Evolutionary conservation across 2,797 vertebrate genomes (phyloP), one percentile per base, ranked within the genome.

Genomic region (Syncerus caffer): DNA sequence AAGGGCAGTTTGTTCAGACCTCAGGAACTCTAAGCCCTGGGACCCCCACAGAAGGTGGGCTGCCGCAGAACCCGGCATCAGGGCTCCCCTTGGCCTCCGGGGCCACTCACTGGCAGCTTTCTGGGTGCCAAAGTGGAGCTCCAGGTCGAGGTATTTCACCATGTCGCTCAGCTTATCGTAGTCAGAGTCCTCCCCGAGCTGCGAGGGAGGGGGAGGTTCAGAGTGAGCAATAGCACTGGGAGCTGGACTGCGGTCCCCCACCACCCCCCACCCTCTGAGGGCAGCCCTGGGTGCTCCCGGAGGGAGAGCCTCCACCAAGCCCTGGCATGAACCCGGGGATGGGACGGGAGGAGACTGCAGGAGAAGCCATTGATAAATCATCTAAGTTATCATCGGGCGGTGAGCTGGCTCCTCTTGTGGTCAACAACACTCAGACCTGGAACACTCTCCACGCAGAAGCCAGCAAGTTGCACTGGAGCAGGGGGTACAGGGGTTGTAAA

Each of bases 111-210:
- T 99, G 0, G 99, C 97, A 98, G 99, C 98, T 76, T 99, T 99
- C 96, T 99, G 99, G 4, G 99, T 99, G 87, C 99, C 99, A 0
- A 99, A 99, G 98, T 99, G 99, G 97, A 99, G 99, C 98, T 99
- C 99, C 97, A 99, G 98, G 98, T 99, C 99, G 1, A 99, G 98
- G 98, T 99, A 99, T 97, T 99, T 99, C 98, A 99, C 99, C 99
- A 99, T 99, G 96, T 99, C 99, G 0, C 99, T 99, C 98, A 99
- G 98, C 97, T 99, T 99, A 98, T 99, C 99, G 0, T 99, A 99
- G 86, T 99, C 99, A 0, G 99, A 99, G 86, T 99, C 99, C 64
- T 99, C 99, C 64, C 99, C 99, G 0, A 99, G 99, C 99, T 99
- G 98, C 19, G 5, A 58, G n/a, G 98, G 34, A 98, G 25, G 11